These are phyloP conservation scores for Sinocyclocheilus anophthalmus DNA, from an alignment of 2,113 vertebrate genomes.

Conservation along the genomic window DNA sequence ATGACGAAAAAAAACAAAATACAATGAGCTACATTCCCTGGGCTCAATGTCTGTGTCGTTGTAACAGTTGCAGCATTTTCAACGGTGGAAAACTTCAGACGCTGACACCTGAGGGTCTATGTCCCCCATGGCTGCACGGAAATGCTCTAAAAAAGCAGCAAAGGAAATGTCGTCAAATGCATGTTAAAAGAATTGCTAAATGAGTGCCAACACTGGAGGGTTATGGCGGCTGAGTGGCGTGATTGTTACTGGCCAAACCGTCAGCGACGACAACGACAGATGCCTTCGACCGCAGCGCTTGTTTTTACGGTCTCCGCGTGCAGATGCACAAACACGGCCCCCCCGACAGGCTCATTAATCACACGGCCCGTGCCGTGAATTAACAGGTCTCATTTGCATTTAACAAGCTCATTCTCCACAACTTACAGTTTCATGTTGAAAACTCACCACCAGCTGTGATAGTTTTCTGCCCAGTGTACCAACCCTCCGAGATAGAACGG, in stretches of 20 bases:
- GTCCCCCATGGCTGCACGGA: too few relatives aligned
- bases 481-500: too few relatives aligned
- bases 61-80: neutral
- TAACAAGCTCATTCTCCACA: conserved; percentile 29
- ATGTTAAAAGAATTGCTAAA: neutral
- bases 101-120: too few relatives aligned
- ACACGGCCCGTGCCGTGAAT: conserved; percentile 43
- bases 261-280: conserved; percentile 11
- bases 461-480: neutral
- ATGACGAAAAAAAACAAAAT: conserved; percentile 26
- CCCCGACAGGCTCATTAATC: conserved; percentile 56
- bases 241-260: neutral
- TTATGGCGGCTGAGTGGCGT: too few relatives aligned
- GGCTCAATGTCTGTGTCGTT: neutral
- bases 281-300: neutral
- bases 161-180: too few relatives aligned
- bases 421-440: neutral
- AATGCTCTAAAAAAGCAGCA: too few relatives aligned
- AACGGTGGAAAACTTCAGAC: neutral
- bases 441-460: neutral
- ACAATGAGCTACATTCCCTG: neutral
- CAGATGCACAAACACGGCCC: neutral
- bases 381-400: conserved; percentile 58
- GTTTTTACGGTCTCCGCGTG: conserved; percentile 14
- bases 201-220: neutral